Evolutionary conservation across 2,888 invertebrate species (phyloP).

Genomic region (Hedychridium roseum): DNA sequence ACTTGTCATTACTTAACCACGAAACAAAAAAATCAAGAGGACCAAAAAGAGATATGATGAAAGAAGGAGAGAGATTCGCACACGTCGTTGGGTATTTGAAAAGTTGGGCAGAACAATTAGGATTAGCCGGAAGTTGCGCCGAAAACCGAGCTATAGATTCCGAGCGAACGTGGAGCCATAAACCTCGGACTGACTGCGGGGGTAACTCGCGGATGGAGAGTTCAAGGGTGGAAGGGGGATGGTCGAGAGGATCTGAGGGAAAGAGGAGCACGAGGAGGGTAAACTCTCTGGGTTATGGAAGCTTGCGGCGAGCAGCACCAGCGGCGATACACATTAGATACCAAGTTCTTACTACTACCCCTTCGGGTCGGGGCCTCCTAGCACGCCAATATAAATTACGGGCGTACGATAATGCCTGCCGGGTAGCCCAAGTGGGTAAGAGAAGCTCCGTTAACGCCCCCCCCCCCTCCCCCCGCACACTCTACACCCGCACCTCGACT

Average conservation of each 20-base stretch:
- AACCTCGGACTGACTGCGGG: constrained; percentile 20
- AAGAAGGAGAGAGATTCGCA: no score
- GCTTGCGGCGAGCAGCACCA: constrained; percentile 43
- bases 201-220: constrained; percentile 4
- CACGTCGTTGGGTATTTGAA: constrained; percentile 44
- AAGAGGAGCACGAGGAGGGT: constrained; percentile 17
- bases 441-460: background rate
- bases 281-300: constrained; percentile 38
- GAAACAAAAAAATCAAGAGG: no score
- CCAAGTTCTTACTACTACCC: constrained; percentile 48
- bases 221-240: background rate
- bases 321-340: constrained; percentile 52
- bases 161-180: constrained; percentile 35
- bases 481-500: no score
- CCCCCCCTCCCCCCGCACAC: background rate
- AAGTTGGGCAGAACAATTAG: constrained; percentile 52
- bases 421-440: constrained; percentile 13
- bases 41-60: no score
- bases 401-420: constrained; percentile 37
- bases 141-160: constrained; percentile 41
- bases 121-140: constrained; percentile 36
- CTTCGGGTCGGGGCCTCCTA: constrained; percentile 30
- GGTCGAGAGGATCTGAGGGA: constrained; percentile 13
- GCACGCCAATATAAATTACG: constrained; percentile 47
- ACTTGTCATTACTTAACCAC: constrained; percentile 37